A percentile compares a stretch with the other conserved stretches of the same genome.
These are phyloP conservation scores for Acleris laterana DNA, from an alignment of 2,888 invertebrate genomes.

Conservation along the genomic window DNA sequence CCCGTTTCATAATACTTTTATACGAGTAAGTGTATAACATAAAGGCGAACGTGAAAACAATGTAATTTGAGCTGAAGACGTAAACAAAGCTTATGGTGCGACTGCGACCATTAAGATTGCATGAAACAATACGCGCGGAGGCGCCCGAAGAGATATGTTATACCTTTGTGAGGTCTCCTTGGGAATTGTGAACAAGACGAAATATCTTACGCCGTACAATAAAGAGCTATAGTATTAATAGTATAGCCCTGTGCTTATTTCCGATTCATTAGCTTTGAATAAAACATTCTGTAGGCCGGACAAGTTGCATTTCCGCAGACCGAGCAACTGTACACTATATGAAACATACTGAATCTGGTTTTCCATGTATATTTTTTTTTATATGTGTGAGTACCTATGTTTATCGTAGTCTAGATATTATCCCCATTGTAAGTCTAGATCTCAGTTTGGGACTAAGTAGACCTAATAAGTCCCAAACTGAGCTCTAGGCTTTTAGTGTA, in stretches of 20 bases:
- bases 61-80: constrained; percentile 2
- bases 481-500: too few relatives aligned
- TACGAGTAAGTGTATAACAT: too few relatives aligned
- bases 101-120: constrained; percentile 33
- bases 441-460: too few relatives aligned
- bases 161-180: constrained; percentile 18
- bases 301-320: too few relatives aligned
- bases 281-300: constrained; percentile 1
- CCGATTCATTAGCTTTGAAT: constrained; percentile 32
- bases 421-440: too few relatives aligned
- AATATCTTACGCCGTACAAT: constrained; percentile 19
- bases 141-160: constrained; percentile 25
- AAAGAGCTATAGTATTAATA: constrained; percentile 24
- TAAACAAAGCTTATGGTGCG: constrained; percentile 32
- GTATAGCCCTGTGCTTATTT: constrained; percentile 26
- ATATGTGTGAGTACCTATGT: too few relatives aligned
- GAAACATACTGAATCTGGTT: background rate
- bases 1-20: too few relatives aligned
- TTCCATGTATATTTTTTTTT: too few relatives aligned
- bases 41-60: background rate
- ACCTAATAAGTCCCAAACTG: too few relatives aligned
- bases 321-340: background rate
- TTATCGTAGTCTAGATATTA: too few relatives aligned
- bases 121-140: constrained; percentile 31
- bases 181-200: constrained; percentile 33